Base-by-base conservation (phyloP, 2,888 invertebrate genomes). In the Orthonychiurus folsomi region DNA sequence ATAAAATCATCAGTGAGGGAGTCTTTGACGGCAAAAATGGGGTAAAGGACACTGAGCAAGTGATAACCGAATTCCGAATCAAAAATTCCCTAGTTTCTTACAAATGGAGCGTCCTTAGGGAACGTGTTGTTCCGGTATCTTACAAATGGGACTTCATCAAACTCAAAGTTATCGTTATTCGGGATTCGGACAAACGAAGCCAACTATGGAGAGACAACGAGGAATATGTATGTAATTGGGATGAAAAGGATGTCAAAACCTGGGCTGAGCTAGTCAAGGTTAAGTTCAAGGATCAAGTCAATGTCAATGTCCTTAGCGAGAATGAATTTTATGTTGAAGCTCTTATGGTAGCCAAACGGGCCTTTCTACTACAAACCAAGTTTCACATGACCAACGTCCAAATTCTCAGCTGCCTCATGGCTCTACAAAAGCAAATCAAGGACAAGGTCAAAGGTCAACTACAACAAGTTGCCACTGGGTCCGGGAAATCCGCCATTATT, bases 401-500 rank as follows among this genome's bases (percentile, higher is more conserved):
- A n/a, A 50, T 50, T n/a, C 58, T 58, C 3, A 12, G 48, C 50
- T 48, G 47, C 21, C 27, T 48, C 12, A 2, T 58, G 5, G 58
- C 58, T 12, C 50, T 58, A n/a, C 5, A 3, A 5, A 48, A 9
- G 15, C 56, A 5, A 12, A 23, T 15, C 56, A 12, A 56, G 12
- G 56, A 56, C 56, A 20, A 27, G 26, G 15, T 2, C 3, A 47
- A 59, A 59, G 59, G 59, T 24, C 50, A 24, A n/a, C 50, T 59
- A 26, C 50, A 50, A 9, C 50, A 59, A 52, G 52, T 59, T 5
- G 21, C 26, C n/a, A 60, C 60, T 9, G 60, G 60, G 23, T 25
- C 9, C 1, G 60, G 60, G 2, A 60, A 60, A 47, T 60, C 60
- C 5, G 3, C 54, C 2, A 60, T 53, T 23, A 20, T 60, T 15